phyloP scores from a whole-genome alignment of 2,888 invertebrate genomes.

The Electrophaes corylata region DNA sequence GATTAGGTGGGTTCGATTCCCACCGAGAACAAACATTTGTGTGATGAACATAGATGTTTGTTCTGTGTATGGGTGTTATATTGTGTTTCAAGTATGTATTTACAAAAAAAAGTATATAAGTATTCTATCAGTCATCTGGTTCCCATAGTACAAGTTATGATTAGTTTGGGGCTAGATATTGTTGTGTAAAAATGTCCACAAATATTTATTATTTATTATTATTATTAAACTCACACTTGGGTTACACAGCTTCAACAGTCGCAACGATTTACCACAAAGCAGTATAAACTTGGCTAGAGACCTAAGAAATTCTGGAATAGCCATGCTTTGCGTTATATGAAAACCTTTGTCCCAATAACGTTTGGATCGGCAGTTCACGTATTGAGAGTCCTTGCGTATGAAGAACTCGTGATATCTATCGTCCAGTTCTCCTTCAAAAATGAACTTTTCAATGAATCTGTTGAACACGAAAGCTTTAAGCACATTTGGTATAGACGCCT shows the following conservation, averaged over 20 bases:
- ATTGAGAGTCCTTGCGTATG: conserved; percentile 88
- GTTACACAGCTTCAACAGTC: conserved; percentile 88
- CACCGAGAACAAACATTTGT: too few relatives aligned
- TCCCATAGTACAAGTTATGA: too few relatives aligned
- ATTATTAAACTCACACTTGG: conserved; percentile 83
- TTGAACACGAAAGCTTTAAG: conserved; percentile 31
- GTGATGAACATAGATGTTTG: too few relatives aligned
- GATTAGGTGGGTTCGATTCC: too few relatives aligned
- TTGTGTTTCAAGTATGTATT: too few relatives aligned
- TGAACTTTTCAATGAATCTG: conserved; percentile 91
- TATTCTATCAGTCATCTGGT: too few relatives aligned
- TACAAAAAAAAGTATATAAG: too few relatives aligned
- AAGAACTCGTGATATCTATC: conserved; percentile 94
- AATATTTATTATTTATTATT: not conserved
- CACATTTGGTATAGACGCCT: too few relatives aligned
- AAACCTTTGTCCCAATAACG: conserved; percentile 88
- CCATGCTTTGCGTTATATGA: conserved; percentile 74
- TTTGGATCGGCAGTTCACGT: conserved; percentile 85
- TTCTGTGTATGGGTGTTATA: too few relatives aligned
- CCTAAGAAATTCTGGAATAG: conserved; percentile 88
- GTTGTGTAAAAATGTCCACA: too few relatives aligned
- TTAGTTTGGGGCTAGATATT: too few relatives aligned
- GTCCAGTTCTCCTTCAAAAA: conserved; percentile 92
- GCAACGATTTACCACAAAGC: conserved; percentile 89
- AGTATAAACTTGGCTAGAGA: conserved; percentile 87